phyloP scores from a whole-genome alignment of 2,888 invertebrate genomes.

The Sialis lutaria region DNA sequence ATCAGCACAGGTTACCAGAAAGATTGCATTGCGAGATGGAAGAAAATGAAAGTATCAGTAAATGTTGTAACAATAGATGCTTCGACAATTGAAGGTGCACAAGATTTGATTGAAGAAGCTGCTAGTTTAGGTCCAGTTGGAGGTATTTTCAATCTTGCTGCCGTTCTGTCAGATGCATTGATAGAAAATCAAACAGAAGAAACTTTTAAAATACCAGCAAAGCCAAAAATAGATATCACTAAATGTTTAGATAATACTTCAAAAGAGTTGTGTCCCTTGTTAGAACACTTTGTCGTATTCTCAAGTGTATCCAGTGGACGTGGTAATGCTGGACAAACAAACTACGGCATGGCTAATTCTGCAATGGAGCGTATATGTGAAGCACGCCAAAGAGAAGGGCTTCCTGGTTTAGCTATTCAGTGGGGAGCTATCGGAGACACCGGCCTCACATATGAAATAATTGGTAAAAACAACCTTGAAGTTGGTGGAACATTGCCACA shows the following conservation, averaged over 20 bases:
- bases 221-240: constrained; percentile 68
- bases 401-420: constrained; percentile 70
- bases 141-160: constrained; percentile 82
- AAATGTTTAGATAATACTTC: constrained; percentile 52
- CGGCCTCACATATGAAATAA: constrained; percentile 35
- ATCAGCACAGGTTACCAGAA: too few species aligned
- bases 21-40: too few species aligned
- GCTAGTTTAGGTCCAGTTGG: constrained; percentile 48
- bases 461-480: constrained; percentile 16
- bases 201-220: constrained; percentile 46
- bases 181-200: constrained; percentile 61
- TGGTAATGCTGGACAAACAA: constrained; percentile 81
- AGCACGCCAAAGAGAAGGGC: constrained; percentile 43
- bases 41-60: too few species aligned
- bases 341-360: constrained; percentile 82
- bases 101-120: constrained; percentile 20
- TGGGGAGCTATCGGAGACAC: constrained; percentile 78
- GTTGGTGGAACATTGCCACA: constrained; percentile 38
- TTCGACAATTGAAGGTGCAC: too few species aligned
- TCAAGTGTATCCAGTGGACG: constrained; percentile 84
- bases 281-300: constrained; percentile 71
- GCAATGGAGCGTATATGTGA: constrained; percentile 81
- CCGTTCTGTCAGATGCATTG: constrained; percentile 54
- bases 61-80: too few species aligned
- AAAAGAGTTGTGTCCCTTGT: constrained; percentile 33